Percentiles rank a stretch among this genome's conserved stretches.
Evolutionary conservation across 2,888 invertebrate species (phyloP).

Genomic region (Deilephila elpenor): DNA sequence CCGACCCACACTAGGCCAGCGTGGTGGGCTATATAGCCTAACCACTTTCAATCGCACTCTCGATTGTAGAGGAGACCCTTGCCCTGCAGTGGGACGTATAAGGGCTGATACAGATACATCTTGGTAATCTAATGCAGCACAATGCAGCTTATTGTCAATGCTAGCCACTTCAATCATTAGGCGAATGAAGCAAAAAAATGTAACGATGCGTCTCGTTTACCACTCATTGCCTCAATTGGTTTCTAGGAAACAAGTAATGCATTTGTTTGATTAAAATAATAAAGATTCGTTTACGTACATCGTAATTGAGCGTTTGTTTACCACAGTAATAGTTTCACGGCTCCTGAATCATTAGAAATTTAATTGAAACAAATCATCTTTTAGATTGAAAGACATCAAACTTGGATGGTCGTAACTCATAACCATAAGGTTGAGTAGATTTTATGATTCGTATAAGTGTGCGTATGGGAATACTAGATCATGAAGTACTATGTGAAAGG

Average conservation of each 20-base stretch:
- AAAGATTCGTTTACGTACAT: constrained; percentile 3
- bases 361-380: constrained; percentile 1
- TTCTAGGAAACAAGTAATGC: constrained; percentile 32
- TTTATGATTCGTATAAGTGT: too few relatives aligned
- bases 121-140: too few relatives aligned
- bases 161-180: not conserved
- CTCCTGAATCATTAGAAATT: not conserved
- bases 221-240: constrained; percentile 32
- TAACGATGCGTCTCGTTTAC: constrained; percentile 32
- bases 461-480: too few relatives aligned
- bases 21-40: too few relatives aligned
- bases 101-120: too few relatives aligned
- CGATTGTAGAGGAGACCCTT: too few relatives aligned
- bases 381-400: constrained; percentile 10
- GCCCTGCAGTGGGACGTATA: too few relatives aligned
- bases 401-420: not conserved
- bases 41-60: too few relatives aligned
- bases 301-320: not conserved
- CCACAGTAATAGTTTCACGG: not conserved
- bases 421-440: too few relatives aligned
- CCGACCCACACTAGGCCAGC: too few relatives aligned
- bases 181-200: not conserved
- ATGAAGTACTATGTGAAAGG: too few relatives aligned
- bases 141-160: too few relatives aligned
- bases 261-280: constrained; percentile 25